Evolutionary conservation across 92 coral and sea anemone species (phyloP).

Genomic region (Umimayanthus kanabou): DNA sequence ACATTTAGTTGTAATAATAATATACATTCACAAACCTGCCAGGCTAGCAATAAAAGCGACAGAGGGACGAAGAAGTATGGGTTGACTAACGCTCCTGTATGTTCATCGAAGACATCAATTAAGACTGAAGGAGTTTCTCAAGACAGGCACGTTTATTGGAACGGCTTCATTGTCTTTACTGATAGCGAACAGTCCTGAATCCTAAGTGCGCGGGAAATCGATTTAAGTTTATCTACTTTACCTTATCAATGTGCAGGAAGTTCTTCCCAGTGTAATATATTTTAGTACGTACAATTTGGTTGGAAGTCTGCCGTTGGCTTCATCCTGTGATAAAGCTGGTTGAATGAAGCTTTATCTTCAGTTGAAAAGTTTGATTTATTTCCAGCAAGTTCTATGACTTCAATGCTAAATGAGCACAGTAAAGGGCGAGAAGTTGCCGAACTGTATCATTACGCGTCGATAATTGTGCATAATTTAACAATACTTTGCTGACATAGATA

Average conservation of each 20-base stretch:
- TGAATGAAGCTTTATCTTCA: background rate
- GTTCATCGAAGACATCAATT: background rate
- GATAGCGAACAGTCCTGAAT: background rate
- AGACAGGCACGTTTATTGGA: background rate
- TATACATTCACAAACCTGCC: background rate
- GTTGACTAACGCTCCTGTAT: background rate
- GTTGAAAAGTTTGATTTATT: background rate
- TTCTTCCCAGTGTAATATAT: background rate
- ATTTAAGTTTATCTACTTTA: background rate
- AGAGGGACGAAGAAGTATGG: background rate
- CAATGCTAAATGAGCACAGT: background rate
- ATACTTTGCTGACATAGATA: background rate
- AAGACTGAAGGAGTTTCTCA: background rate
- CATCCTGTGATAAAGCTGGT: too few relatives aligned
- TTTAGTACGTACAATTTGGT: background rate
- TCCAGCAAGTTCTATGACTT: background rate
- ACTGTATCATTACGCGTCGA: background rate
- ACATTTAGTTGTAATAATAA: background rate
- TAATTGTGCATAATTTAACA: background rate
- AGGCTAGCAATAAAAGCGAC: background rate
- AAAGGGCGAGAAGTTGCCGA: background rate
- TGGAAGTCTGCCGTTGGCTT: background rate
- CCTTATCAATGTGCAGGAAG: background rate
- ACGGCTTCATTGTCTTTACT: background rate
- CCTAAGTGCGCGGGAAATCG: background rate